Conservation (phyloP, 2,888 invertebrate genomes). For the Campoplex capitator region DNA sequence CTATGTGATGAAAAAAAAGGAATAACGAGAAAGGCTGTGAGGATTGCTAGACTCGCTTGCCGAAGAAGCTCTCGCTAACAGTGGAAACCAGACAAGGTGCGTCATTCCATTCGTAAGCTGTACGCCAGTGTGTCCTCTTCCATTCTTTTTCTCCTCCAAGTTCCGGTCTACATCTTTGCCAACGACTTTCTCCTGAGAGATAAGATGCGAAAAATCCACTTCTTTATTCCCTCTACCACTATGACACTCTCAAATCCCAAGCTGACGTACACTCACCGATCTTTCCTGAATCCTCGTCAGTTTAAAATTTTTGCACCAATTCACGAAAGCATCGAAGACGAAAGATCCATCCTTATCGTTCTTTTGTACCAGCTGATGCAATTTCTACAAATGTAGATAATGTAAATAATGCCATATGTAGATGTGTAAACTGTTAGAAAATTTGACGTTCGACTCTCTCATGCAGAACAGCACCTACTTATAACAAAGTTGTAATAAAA, state of each 20-base stretch:
- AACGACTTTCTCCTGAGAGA: conserved; percentile 43
- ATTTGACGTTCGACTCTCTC: neutral
- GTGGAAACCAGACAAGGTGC: conserved; percentile 38
- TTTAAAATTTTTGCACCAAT: conserved; percentile 42
- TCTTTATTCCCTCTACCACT: neutral
- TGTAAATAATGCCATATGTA: too few species aligned
- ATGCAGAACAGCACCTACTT: neutral
- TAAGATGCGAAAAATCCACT: conserved; percentile 56
- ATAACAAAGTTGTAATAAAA: neutral
- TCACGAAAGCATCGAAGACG: conserved; percentile 14
- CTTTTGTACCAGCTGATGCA: neutral
- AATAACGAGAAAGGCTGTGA: conserved; percentile 4
- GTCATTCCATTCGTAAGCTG: conserved; percentile 52
- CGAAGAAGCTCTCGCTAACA: conserved; percentile 37
- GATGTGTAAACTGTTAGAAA: neutral
- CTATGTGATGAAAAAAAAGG: conserved; percentile 6
- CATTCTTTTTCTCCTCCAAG: conserved; percentile 24
- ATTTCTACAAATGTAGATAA: neutral
- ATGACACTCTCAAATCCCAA: conserved; percentile 2
- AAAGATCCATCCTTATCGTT: conserved; percentile 10
- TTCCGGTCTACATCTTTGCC: conserved; percentile 22
- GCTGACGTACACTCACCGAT: conserved; percentile 49
- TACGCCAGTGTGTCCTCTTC: conserved; percentile 22
- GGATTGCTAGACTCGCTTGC: conserved; percentile 24
- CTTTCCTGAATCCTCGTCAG: conserved; percentile 24